These are phyloP conservation scores for Bellardia bayeri DNA, from an alignment of 2,888 invertebrate genomes.

Conservation along the genomic window DNA sequence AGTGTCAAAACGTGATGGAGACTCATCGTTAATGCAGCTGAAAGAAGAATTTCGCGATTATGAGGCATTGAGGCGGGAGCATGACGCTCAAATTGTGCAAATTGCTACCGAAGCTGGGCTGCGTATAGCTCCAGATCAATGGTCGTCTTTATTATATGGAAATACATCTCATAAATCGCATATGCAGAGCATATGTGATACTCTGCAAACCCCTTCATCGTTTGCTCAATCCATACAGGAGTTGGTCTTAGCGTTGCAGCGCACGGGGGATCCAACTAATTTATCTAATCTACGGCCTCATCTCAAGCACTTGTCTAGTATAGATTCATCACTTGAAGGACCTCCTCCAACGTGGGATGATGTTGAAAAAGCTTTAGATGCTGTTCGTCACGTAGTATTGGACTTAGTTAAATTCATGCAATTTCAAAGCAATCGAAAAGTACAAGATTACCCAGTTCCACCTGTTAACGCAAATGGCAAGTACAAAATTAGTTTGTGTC, in stretches of 20 bases:
- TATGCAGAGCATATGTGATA: slow-evolving; percentile 97
- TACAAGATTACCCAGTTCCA: slow-evolving; percentile 85
- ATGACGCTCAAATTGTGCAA: slow-evolving; percentile 99
- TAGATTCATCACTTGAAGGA: slow-evolving; percentile 93
- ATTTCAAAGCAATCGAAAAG: slow-evolving; percentile 89
- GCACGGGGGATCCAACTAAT: slow-evolving; percentile 93
- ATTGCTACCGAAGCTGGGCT: slow-evolving; percentile 99
- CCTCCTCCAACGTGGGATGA: slow-evolving; percentile 87
- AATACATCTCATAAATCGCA: slow-evolving; percentile 98
- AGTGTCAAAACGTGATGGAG: slow-evolving; percentile 97
- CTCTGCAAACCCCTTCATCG: slow-evolving; percentile 96
- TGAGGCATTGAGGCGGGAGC: slow-evolving; percentile 95
- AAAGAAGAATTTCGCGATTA: slow-evolving; percentile 98
- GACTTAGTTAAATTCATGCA: slow-evolving; percentile 91
- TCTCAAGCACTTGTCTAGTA: slow-evolving; percentile 92
- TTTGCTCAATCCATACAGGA: slow-evolving; percentile 97
- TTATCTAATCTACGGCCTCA: slow-evolving; percentile 91
- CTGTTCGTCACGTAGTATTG: slow-evolving; percentile 89
- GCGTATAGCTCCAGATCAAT: slow-evolving; percentile 98
- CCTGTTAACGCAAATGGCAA: slow-evolving; percentile 87
- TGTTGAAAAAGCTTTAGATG: slow-evolving; percentile 88
- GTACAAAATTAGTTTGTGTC: slow-evolving; percentile 96
- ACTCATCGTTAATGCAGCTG: slow-evolving; percentile 98
- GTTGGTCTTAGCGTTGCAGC: slow-evolving; percentile 94
- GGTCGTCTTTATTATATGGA: slow-evolving; percentile 98